Evolutionary conservation across 2,888 invertebrate species (phyloP), one percentile per base, ranked within the genome.

Genomic region (Schizaphis graminum): DNA sequence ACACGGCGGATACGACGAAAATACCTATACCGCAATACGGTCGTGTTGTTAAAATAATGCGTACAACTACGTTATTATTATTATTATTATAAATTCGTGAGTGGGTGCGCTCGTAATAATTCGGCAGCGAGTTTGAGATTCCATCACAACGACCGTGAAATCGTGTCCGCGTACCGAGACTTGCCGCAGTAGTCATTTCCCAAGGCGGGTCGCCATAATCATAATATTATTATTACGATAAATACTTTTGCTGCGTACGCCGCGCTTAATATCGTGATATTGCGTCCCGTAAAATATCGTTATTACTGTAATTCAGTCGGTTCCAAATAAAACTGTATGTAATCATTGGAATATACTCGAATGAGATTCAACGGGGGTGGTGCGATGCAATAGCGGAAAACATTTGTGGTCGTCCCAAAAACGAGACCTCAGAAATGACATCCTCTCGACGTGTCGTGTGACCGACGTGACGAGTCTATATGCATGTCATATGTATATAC

Each of bases 401-500:
- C 21, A 21, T 7, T 7, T 35, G 35, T 10, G 8, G 35, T 7
- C n/a, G 21, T 35, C 21, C 35, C 35, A 35, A 21, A 77, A 77
- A 35, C 77, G 77, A 77, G 35, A 77, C 35, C 77, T 77, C 77
- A 21, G 35, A 35, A 77, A 35, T 11, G 35, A 41, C 35, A 21
- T 21, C 3, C 35, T 35, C 35, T 8, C 21, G 35, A 35, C 35
- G 77, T 21, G n/a, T 67, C n/a, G n/a, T 61, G 67, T 67, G n/a
- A 67, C n/a, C 67, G 67, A 67, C 67, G 67, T 77, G 77, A 77
- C 77, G 35, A 77, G 21, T 77, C 77, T 77, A 35, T 77, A 77
- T 44, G 3, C 35, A 41, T 35, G 16, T 47, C 21, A n/a, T 21
- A n/a, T 16, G 7, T 47, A 47, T 47, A 8, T 47, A 8, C 7